phyloP scores from a whole-genome alignment of 2,888 invertebrate genomes.

The Teleogryllus oceanicus region DNA sequence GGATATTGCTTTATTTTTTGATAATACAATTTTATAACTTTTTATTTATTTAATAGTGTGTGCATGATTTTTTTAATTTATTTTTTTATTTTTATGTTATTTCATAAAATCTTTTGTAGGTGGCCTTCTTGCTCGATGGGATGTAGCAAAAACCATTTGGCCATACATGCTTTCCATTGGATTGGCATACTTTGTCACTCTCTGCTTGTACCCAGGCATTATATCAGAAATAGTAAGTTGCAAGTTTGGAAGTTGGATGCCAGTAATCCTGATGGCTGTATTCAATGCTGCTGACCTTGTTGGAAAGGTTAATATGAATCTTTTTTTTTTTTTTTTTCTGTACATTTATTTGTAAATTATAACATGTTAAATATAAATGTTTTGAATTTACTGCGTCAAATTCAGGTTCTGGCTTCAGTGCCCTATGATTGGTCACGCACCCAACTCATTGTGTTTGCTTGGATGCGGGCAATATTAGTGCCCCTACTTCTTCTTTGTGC shows the following conservation, averaged over 20 bases:
- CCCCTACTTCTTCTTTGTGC: slow-evolving; percentile 80
- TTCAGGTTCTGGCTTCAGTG: slow-evolving; percentile 70
- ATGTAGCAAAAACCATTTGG: slow-evolving; percentile 79
- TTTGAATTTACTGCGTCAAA: slow-evolving; percentile 22
- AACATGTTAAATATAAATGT: background rate
- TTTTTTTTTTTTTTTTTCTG: slow-evolving; percentile 18
- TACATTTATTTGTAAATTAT: background rate
- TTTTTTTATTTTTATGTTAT: background rate
- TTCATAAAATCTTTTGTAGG: slow-evolving; percentile 50
- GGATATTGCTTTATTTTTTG: no score
- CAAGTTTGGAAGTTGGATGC: slow-evolving; percentile 82
- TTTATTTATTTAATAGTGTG: background rate
- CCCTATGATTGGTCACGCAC: slow-evolving; percentile 80
- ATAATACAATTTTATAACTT: no score
- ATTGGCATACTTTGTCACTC: slow-evolving; percentile 82
- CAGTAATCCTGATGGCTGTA: slow-evolving; percentile 82
- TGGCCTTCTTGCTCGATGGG: slow-evolving; percentile 68
- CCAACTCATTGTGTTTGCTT: slow-evolving; percentile 71
- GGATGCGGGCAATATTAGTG: slow-evolving; percentile 69
- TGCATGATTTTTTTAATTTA: background rate
- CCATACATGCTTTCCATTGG: slow-evolving; percentile 89
- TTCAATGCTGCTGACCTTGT: slow-evolving; percentile 84
- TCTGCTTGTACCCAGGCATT: slow-evolving; percentile 86
- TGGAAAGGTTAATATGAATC: slow-evolving; percentile 61
- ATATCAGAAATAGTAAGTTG: slow-evolving; percentile 85